Conservation (phyloP, 2,888 invertebrate genomes). For the Lamellibrachia satsuma region DNA sequence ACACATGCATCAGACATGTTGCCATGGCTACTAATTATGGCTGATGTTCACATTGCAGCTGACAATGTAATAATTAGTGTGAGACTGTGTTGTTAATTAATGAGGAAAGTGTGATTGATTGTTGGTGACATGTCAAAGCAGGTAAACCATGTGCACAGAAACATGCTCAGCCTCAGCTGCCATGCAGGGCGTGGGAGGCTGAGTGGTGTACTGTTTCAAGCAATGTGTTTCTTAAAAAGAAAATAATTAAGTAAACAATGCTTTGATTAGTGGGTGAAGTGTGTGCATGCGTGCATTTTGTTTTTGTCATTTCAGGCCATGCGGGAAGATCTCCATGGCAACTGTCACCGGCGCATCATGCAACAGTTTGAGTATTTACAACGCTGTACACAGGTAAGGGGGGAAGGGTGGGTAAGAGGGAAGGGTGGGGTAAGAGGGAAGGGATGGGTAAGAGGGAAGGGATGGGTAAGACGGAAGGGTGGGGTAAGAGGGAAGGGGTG, state of each 20-base stretch:
- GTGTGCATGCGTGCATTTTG: neutral
- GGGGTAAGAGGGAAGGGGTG: neutral
- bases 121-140: neutral
- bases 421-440: neutral
- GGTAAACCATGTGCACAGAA: neutral
- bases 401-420: neutral
- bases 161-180: neutral
- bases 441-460: neutral
- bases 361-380: conserved; percentile 77
- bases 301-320: neutral
- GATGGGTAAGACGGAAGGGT: neutral
- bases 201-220: too few species aligned
- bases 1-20: neutral
- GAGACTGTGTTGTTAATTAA: neutral
- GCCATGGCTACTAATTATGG: neutral
- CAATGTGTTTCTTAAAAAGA: too few species aligned
- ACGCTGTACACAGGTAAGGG: conserved; percentile 71
- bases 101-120: neutral
- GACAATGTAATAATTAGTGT: neutral
- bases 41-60: neutral
- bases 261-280: too few species aligned
- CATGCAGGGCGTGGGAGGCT: neutral
- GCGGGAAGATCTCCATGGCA: conserved; percentile 17
- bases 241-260: too few species aligned
- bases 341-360: conserved; percentile 62